Evolutionary conservation across 2,888 invertebrate species (phyloP), one percentile per base, ranked within the genome.

Genomic region (Eulithis prunata): DNA sequence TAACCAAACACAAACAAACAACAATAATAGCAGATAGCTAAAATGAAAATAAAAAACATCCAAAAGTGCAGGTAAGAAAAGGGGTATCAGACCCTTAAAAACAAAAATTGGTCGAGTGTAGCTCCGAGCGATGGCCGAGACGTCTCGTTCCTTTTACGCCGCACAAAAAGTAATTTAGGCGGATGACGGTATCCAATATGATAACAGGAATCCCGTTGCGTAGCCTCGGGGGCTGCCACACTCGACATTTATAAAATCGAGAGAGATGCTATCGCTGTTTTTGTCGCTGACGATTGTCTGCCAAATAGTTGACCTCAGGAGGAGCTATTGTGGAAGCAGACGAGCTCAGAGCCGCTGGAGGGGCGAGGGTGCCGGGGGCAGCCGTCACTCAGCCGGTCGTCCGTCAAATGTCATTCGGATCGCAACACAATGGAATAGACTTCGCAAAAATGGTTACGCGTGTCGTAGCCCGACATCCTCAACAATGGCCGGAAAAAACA

Each of bases 131-230:
- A 86, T 81, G 86, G 83, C 75, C 74, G 77, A 63, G 77, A 74
- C 76, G 79, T 81, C 82, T 82, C 82, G 76, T 84, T 87, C 85
- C 78, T 87, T 86, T 89, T 88, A 82, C 81, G 75, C 75, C 72
- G 81, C 83, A 87, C 91, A 91, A 91, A 90, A 85, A 85, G 89
- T 90, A 91, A 90, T 91, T 84, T 87, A 83, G 81, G 82, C 84
- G 79, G 85, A 82, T 81, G 87, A 87, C 85, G 88, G 87, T 83
- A 83, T 81, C 86, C 88, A 83, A 85, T 86, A 88, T 87, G 91
- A 91, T 91, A 89, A 88, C 90, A 88, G 89, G 91, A 90, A 88
- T 90, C 89, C 91, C 91, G 90, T 91, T 89, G 91, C 82, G 85
- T 84, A 83, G 89, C 90, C 90, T 80, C 85, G 82, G 88, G 89